Base-by-base conservation (phyloP, 2,797 vertebrate genomes). In the Mastacembelus armatus region DNA sequence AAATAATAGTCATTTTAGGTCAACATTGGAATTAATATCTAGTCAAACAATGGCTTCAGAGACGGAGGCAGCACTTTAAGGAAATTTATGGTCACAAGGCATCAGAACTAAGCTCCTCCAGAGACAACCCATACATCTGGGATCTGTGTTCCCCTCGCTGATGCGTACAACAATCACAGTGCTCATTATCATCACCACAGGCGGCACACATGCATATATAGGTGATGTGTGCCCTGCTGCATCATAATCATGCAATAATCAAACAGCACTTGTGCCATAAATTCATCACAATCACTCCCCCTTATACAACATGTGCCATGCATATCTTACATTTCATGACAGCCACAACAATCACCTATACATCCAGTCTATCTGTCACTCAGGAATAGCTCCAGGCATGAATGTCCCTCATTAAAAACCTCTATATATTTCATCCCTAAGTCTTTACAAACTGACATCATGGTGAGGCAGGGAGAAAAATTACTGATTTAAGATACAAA, bases 301-400 rank as follows among this genome's bases (percentile, higher is more conserved):
- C 78, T 84, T 59, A 67, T 63, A 85, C 71, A 85, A 83, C 89
- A 89, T 90, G 77, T 91, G 86, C 88, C 78, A 80, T 81, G 81
- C 79, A 84, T 83, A 84, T 86, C 78, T 74, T 77, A 76, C 70
- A 88, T 92, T 91, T 90, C 83, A 86, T 88, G 88, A 88, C 82
- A 91, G 79, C 71, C 78, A 84, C 66, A 85, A 82, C 86, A 88
- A 59, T 79, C 83, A 69, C 67, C 66, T 76, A 78, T 65, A 74
- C 72, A 74, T 79, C 5, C 70, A 80, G 79, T 57, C 56, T 58
- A 68, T 74, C 55, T 69, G 66, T 83, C 89, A 78, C 56, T 74
- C 59, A 83, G 77, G 61, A 78, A 69, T 66, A 81, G 80, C 82
- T 83, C 84, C 55, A 83, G 83, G 88, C 74, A 77, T 57, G 58